Percentiles rank a stretch among this genome's conserved stretches.
Evolutionary conservation across 2,113 vertebrate genomes (phyloP).

Genomic region (Clarias batrachus): DNA sequence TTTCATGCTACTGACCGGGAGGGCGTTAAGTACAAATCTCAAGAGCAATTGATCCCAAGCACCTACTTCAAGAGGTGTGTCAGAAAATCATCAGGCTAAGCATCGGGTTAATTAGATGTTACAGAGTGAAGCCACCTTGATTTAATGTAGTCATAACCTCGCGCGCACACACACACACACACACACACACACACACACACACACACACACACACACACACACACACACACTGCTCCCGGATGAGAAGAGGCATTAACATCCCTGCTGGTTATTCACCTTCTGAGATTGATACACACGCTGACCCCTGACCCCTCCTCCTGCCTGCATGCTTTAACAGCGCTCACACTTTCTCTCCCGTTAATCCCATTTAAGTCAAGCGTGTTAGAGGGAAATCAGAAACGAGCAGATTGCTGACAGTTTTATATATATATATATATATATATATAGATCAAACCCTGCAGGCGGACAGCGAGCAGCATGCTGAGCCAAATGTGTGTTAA

Average conservation of each 20-base stretch:
- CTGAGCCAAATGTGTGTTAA: conserved; percentile 1
- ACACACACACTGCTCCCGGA: background rate
- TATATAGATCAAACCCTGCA: background rate
- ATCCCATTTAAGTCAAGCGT: background rate
- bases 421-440: too few species aligned
- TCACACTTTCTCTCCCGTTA: background rate
- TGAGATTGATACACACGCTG: background rate
- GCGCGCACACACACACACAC: background rate
- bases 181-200: background rate
- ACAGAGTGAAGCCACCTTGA: background rate
- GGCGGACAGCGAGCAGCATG: background rate
- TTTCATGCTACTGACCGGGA: background rate
- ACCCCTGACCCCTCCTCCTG: conserved; percentile 6
- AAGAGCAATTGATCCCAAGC: background rate
- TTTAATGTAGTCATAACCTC: background rate
- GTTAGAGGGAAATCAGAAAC: background rate
- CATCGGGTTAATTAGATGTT: background rate
- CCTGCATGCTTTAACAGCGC: background rate
- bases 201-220: too few species aligned
- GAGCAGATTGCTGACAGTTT: background rate
- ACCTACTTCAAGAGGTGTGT: background rate
- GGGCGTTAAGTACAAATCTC: background rate
- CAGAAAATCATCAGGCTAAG: background rate
- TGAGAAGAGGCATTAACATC: conserved; percentile 1
- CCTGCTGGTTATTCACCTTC: background rate